Conservation (phyloP, 2,113 vertebrate genomes). For the Bubalus kerabau region DNA sequence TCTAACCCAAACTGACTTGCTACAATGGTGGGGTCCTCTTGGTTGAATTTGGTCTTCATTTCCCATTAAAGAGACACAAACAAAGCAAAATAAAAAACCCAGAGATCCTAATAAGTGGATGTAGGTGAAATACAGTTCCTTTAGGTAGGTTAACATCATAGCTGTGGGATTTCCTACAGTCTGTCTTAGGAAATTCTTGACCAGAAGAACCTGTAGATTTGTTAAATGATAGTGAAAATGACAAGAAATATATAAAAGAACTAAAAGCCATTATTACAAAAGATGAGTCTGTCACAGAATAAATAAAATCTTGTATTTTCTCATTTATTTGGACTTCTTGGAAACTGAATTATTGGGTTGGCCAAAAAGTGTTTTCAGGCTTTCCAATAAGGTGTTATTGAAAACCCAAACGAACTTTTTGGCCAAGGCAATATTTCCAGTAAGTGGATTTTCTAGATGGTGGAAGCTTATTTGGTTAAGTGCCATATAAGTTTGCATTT, state of each 20-base stretch:
- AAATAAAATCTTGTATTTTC: slow-evolving; percentile 15
- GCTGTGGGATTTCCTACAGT: neutral
- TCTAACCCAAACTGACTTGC: neutral
- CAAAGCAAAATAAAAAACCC: neutral
- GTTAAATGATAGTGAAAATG: neutral
- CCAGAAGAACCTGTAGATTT: neutral
- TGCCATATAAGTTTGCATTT: neutral
- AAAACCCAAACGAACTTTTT: neutral
- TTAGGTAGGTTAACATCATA: neutral
- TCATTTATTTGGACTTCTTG: slow-evolving; percentile 1
- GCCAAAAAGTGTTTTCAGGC: neutral
- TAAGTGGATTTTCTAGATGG: slow-evolving; percentile 13
- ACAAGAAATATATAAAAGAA: neutral
- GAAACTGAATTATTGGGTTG: neutral
- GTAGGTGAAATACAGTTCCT: slow-evolving; percentile 17
- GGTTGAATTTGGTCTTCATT: slow-evolving; percentile 10
- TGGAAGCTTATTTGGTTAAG: slow-evolving; percentile 9
- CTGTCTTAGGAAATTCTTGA: neutral
- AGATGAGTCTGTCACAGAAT: neutral
- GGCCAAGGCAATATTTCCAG: neutral
- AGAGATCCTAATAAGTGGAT: neutral
- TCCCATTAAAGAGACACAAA: neutral
- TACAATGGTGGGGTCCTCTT: neutral
- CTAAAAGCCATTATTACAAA: slow-evolving; percentile 24
- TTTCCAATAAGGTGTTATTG: neutral